Base-by-base conservation (phyloP, 1,140 invertebrate species). In the Euura lappo region DNA sequence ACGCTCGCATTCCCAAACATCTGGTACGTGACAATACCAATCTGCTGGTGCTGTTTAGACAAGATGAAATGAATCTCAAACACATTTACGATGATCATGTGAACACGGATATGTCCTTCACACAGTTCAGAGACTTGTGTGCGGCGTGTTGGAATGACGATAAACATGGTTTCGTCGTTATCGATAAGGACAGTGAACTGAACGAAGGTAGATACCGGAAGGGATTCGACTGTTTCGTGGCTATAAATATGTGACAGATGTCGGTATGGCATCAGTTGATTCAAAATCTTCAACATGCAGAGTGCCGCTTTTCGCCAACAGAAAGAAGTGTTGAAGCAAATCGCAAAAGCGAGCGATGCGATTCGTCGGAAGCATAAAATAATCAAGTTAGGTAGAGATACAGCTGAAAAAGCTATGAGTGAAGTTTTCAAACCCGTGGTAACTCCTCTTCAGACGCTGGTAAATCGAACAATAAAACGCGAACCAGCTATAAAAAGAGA, bases 301-400 rank as follows among this genome's bases (percentile, higher is more conserved):
- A 28, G 28, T 28, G 28, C 28, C 28, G 28, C 28, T 28, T 28
- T 28, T 28, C 28, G 28, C 1, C 13, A 74, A 69, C 42, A 75
- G 68, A 71, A 67, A 45, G 46, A 72, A 7, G 11, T 76, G 6
- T 60, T 76, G 42, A 46, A 44, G 51, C 68, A 76, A 66, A 72
- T 78, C 69, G 68, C 72, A 51, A 68, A 72, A 71, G 74, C 71
- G 2, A 78, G 75, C 45, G 72, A 76, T 47, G 73, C 72, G 13
- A 78, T 78, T 11, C 68, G 74, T 6, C 70, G 65, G 51, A 76
- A 78, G 47, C 73, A 78, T 74, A 68, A 67, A 68, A 68, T 73
- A 2, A 65, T 78, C 2, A 78, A 74, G 68, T 64, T 44, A 4
- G 72, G 70, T 2, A 67, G 44, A 71, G 65, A 76, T 11, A 44